These are phyloP conservation scores for Caenorhabditis virilis DNA, from an alignment of 2,888 invertebrate species.

Conservation along the genomic window DNA sequence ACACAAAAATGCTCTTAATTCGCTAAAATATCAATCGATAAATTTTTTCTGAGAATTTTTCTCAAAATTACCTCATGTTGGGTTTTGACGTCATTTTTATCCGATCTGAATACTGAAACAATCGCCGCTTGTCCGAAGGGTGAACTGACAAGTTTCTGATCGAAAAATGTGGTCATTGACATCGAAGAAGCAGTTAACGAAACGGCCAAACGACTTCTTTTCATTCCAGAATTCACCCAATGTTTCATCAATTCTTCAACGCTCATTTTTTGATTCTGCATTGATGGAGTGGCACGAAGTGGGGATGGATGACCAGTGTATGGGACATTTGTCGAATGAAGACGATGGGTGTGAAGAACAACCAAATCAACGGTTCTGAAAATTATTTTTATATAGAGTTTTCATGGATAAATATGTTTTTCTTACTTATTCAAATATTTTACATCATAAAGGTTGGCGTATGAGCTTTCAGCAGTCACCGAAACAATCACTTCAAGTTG, in stretches of 20 bases:
- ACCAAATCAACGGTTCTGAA: slow-evolving; percentile 32
- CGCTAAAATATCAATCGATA: too few relatives aligned
- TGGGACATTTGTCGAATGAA: slow-evolving; percentile 26
- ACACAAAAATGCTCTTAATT: too few relatives aligned
- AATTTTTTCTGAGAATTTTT: too few relatives aligned
- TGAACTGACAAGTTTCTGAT: background rate
- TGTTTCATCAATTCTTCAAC: slow-evolving; percentile 9
- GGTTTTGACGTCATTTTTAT: slow-evolving; percentile 17
- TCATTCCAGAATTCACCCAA: slow-evolving; percentile 7
- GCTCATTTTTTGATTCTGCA: slow-evolving; percentile 16
- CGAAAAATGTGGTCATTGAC: slow-evolving; percentile 14
- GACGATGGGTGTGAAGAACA: slow-evolving; percentile 39
- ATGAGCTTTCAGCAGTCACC: slow-evolving; percentile 12
- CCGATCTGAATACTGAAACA: slow-evolving; percentile 7
- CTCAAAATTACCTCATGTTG: too few relatives aligned
- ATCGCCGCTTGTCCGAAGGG: slow-evolving; percentile 24
- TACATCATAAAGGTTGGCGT: slow-evolving; percentile 21
- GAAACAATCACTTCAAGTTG: slow-evolving; percentile 10
- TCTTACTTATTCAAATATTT: slow-evolving; percentile 26
- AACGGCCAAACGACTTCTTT: slow-evolving; percentile 12
- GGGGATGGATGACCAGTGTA: slow-evolving; percentile 36
- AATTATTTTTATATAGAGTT: background rate
- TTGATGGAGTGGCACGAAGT: slow-evolving; percentile 12
- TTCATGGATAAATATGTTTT: background rate
- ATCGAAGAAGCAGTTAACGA: slow-evolving; percentile 20